Conservation (phyloP, 2,113 vertebrate species). For the Ardeotis arabs region DNA sequence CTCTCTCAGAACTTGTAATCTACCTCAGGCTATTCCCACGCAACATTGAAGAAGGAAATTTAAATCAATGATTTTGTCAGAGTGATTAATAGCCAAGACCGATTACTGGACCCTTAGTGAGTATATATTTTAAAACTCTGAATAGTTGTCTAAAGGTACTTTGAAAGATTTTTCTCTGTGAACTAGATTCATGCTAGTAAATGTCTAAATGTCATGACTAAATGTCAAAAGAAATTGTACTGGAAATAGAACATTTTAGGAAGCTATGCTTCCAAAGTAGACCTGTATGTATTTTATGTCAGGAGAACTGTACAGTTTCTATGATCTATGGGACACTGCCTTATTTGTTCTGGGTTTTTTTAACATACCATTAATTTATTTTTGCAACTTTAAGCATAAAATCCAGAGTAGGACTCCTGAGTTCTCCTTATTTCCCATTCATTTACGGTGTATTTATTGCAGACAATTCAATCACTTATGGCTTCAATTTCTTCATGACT, state of each 20-base stretch:
- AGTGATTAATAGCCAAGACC: slow-evolving; percentile 34
- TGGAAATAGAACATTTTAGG: not conserved
- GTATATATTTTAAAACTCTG: not conserved
- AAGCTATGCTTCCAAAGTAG: not conserved
- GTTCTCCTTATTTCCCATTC: not conserved
- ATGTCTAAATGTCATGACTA: too few relatives aligned
- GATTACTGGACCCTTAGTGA: not conserved
- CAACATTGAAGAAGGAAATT: slow-evolving; percentile 37
- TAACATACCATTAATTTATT: not conserved
- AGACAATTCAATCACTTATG: not conserved
- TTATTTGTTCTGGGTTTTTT: not conserved
- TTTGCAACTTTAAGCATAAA: not conserved
- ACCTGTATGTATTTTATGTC: not conserved
- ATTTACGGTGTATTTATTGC: not conserved
- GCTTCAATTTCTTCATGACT: not conserved
- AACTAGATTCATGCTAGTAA: not conserved
- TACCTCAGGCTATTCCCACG: not conserved
- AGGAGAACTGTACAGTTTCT: not conserved
- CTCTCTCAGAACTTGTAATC: slow-evolving; percentile 25
- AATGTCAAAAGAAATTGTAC: not conserved
- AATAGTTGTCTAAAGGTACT: not conserved
- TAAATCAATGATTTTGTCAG: slow-evolving; percentile 39
- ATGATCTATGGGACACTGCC: not conserved
- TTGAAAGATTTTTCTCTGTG: not conserved
- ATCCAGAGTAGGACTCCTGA: not conserved